phyloP scores from a whole-genome alignment of 2,888 invertebrate genomes.

The Agrypnus murinus region DNA sequence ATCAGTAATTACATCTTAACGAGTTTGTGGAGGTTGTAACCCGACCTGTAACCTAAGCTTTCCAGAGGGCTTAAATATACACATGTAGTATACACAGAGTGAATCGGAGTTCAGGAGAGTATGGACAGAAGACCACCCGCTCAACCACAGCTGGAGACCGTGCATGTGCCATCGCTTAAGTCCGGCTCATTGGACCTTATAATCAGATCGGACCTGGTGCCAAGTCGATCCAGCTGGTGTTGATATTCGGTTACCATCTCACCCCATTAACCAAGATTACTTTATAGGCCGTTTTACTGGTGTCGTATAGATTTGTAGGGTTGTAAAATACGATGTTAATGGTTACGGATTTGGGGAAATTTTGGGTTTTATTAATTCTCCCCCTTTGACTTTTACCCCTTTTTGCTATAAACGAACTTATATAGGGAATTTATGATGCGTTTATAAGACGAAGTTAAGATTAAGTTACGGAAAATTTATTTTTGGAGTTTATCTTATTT shows the following conservation, averaged over 20 bases:
- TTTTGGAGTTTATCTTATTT: too few relatives aligned
- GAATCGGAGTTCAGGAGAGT: conserved; percentile 38
- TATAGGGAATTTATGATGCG: conserved; percentile 3
- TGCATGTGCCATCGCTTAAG: conserved; percentile 57
- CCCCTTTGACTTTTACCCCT: not conserved
- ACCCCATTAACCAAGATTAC: conserved; percentile 59
- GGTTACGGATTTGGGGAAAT: conserved; percentile 39
- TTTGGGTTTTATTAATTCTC: conserved; percentile 30
- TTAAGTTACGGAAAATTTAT: too few relatives aligned
- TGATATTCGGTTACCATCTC: conserved; percentile 58
- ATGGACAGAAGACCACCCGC: conserved; percentile 55
- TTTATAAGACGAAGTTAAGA: not conserved
- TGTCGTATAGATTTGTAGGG: conserved; percentile 52
- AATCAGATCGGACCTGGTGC: conserved; percentile 60
- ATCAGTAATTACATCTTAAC: conserved; percentile 51
- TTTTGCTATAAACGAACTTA: too few relatives aligned
- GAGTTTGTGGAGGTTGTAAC: conserved; percentile 49
- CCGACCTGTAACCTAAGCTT: conserved; percentile 35
- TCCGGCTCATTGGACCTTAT: conserved; percentile 59
- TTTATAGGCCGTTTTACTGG: conserved; percentile 54
- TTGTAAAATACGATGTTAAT: conserved; percentile 54
- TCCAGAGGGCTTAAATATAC: conserved; percentile 48
- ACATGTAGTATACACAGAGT: too few relatives aligned
- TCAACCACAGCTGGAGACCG: conserved; percentile 59
- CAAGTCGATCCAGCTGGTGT: conserved; percentile 58